Evolutionary conservation across 1,140 invertebrate genomes (phyloP), one percentile per base, ranked within the genome.

Genomic region (Brachionus rotundiformis): DNA sequence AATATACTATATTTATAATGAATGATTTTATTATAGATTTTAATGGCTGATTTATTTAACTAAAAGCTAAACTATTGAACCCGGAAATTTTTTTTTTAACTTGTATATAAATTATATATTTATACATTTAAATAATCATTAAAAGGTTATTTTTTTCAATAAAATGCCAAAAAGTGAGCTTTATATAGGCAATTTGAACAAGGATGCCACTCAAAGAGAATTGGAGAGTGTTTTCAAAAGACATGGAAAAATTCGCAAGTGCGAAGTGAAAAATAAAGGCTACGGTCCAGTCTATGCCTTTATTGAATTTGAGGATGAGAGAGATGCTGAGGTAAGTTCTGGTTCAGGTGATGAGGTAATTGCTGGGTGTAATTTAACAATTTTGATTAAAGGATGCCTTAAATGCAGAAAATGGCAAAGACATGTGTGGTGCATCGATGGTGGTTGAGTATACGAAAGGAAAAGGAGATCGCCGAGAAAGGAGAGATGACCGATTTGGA

Each of bases 221-320:
- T 8, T 81, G 0, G 63, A 81, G 59, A 71, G 63, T 19, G 63
- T 49, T 23, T 81, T 81, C 19, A 71, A 68, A 29, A 6, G 39
- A 8, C 27, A 81, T 81, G 79, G 79, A 33, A 68, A 71, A 71
- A 81, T 81, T 0, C 23, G 23, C 23, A 31, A 33, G 23, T 79
- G 76, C 19, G 44, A 79, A 33, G 31, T 79, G 19, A 79, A 79
- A 59, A 79, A 79, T 33, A 54, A 63, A 79, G 76, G 76, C 10
- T 23, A 79, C 13, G 76, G 54, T 16, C 84, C 87, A 19, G 88
- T 95, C 36, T 98, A 98, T 90, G 95, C 95, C 11, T 98, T 98
- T 89, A 93, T 98, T n/a, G 95, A 97, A 88, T 98, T 95, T 89
- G 95, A 98, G 88, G 95, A 95, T 87, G 91, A 92, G 85, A 92